Conservation (phyloP, 2,888 invertebrate genomes). For the Coenonympha glycerion region DNA sequence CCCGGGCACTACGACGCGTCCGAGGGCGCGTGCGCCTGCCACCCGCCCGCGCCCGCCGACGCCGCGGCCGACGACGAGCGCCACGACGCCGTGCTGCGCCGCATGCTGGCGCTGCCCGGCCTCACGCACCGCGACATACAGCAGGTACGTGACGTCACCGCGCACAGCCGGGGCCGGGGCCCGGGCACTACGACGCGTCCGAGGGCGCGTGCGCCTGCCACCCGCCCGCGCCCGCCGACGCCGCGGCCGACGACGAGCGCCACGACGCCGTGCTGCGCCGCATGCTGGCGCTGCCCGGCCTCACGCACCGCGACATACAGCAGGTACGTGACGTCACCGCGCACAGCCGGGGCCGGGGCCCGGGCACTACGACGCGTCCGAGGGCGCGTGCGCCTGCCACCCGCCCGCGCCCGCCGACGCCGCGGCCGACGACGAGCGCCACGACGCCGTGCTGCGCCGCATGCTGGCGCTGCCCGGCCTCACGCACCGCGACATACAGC, state of each 20-base stretch:
- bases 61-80: constrained; percentile 18
- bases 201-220: constrained; percentile 53
- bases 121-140: constrained; percentile 83
- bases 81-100: constrained; percentile 82
- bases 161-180: constrained; percentile 41
- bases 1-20: constrained; percentile 41
- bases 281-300: constrained; percentile 87
- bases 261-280: constrained; percentile 84
- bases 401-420: constrained; percentile 18
- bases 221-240: constrained; percentile 23
- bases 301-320: constrained; percentile 82
- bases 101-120: constrained; percentile 87
- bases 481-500: constrained; percentile 81
- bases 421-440: constrained; percentile 21
- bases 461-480: constrained; percentile 88
- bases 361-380: constrained; percentile 38
- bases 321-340: constrained; percentile 74
- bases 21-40: constrained; percentile 50
- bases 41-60: constrained; percentile 29
- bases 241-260: constrained; percentile 16
- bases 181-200: constrained; percentile 37
- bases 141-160: constrained; percentile 69
- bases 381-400: constrained; percentile 54
- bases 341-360: constrained; percentile 45
- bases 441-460: constrained; percentile 84